These are phyloP conservation scores for Allolobophora icterica DNA, from an alignment of 2,888 invertebrate genomes.

Conservation along the genomic window DNA sequence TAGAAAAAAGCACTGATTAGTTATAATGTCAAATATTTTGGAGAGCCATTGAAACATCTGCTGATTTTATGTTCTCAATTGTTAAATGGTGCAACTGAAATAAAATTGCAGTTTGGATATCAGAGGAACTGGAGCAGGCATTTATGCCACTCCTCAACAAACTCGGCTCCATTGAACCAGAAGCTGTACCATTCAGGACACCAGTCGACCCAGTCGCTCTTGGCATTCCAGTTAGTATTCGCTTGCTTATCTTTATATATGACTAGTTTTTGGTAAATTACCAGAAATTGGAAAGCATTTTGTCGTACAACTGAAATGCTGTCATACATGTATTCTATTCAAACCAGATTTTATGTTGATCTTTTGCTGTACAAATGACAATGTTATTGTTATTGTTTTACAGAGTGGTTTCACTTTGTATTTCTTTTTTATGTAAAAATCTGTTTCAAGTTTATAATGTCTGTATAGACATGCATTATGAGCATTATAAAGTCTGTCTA, in stretches of 20 bases:
- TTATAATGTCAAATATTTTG: background rate
- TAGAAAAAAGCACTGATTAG: too few relatives aligned
- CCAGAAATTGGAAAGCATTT: background rate
- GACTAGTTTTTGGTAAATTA: background rate
- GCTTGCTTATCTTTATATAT: background rate
- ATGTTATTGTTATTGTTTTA: background rate
- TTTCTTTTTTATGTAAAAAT: background rate
- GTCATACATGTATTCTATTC: background rate
- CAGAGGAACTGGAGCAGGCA: slow-evolving; percentile 86
- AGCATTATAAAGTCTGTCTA: background rate
- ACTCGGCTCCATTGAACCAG: slow-evolving; percentile 89
- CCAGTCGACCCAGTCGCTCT: slow-evolving; percentile 85
- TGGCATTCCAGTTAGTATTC: slow-evolving; percentile 49
- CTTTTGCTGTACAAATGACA: background rate
- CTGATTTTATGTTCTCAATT: background rate
- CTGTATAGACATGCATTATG: background rate
- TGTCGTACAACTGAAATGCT: background rate
- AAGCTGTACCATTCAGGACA: slow-evolving; percentile 92
- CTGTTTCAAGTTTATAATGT: background rate
- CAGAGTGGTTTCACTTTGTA: background rate
- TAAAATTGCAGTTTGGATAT: slow-evolving; percentile 57
- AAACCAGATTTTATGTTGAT: background rate
- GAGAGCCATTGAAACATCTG: background rate
- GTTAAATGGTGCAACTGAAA: background rate
- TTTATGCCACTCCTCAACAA: slow-evolving; percentile 93